phyloP scores from a whole-genome alignment of 2,797 vertebrate species.

The Adelosebastes latens region DNA sequence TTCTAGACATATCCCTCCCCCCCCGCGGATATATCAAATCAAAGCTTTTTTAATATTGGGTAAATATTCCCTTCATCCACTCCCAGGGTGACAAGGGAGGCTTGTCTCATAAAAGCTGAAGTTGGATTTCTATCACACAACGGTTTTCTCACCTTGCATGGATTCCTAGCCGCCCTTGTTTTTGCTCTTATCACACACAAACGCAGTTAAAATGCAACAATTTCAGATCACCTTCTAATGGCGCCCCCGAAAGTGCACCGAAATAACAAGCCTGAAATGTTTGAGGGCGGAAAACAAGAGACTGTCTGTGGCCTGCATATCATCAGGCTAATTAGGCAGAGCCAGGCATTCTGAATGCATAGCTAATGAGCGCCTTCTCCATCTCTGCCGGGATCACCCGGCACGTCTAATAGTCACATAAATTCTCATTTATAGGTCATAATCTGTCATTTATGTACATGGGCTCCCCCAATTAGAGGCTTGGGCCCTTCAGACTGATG shows the following conservation, averaged over 20 bases:
- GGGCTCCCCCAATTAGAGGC: slow-evolving; percentile 80
- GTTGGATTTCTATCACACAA: slow-evolving; percentile 12
- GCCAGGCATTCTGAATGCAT: slow-evolving; percentile 73
- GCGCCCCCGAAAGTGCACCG: slow-evolving; percentile 17
- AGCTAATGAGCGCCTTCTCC: slow-evolving; percentile 80
- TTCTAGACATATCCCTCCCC: slow-evolving; percentile 34
- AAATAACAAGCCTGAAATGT: slow-evolving; percentile 55
- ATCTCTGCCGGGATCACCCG: slow-evolving; percentile 79
- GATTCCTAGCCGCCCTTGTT: not conserved
- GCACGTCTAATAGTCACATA: slow-evolving; percentile 87
- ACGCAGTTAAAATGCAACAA: slow-evolving; percentile 25
- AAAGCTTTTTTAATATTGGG: slow-evolving; percentile 59
- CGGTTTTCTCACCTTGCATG: slow-evolving; percentile 4
- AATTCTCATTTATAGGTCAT: slow-evolving; percentile 89
- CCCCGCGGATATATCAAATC: slow-evolving; percentile 48
- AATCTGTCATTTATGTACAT: slow-evolving; percentile 86
- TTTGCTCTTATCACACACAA: slow-evolving; percentile 19
- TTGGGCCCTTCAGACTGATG: slow-evolving; percentile 74
- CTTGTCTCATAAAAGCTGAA: slow-evolving; percentile 42
- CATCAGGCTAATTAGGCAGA: slow-evolving; percentile 77
- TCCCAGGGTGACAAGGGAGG: slow-evolving; percentile 24
- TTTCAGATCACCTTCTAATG: slow-evolving; percentile 29
- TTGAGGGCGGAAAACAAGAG: slow-evolving; percentile 48
- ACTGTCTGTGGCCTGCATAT: slow-evolving; percentile 69
- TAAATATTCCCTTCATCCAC: slow-evolving; percentile 58